Percentiles rank a stretch among this genome's conserved stretches.
Evolutionary conservation across 2,888 invertebrate genomes (phyloP).

Genomic region (Cordilura impudica): DNA sequence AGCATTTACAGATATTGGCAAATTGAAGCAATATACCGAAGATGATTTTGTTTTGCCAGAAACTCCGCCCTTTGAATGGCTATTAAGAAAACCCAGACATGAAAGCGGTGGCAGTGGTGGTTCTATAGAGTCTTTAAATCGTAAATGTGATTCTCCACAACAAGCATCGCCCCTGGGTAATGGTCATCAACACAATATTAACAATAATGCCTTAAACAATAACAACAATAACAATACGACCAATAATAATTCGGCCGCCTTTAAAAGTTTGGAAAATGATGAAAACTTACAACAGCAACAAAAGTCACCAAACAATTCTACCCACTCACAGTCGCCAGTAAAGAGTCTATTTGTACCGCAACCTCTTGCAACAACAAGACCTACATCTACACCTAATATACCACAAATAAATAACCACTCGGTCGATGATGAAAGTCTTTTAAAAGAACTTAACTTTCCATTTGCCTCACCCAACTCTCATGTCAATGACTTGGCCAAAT

Average conservation of each 20-base stretch:
- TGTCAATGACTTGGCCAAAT: slow-evolving; percentile 77
- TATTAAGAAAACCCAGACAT: slow-evolving; percentile 72
- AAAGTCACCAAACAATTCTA: slow-evolving; percentile 48
- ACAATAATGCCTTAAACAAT: slow-evolving; percentile 60
- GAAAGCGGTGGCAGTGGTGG: slow-evolving; percentile 69
- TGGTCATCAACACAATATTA: slow-evolving; percentile 64
- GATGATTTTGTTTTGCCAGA: slow-evolving; percentile 81
- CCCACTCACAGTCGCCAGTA: slow-evolving; percentile 70
- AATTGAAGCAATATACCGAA: slow-evolving; percentile 80
- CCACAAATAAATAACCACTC: slow-evolving; percentile 50
- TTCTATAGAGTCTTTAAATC: slow-evolving; percentile 72
- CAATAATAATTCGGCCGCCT: slow-evolving; percentile 70
- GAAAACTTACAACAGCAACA: slow-evolving; percentile 58
- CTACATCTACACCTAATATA: slow-evolving; percentile 43
- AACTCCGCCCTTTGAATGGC: slow-evolving; percentile 84
- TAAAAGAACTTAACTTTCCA: slow-evolving; percentile 78
- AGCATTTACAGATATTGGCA: slow-evolving; percentile 86
- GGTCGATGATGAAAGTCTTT: slow-evolving; percentile 76
- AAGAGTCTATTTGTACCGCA: slow-evolving; percentile 72
- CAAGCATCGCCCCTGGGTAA: slow-evolving; percentile 62
- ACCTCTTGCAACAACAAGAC: slow-evolving; percentile 27
- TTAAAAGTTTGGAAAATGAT: slow-evolving; percentile 72
- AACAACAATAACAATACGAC: slow-evolving; percentile 67
- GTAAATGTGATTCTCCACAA: slow-evolving; percentile 69
- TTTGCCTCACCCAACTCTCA: slow-evolving; percentile 77